phyloP scores from a whole-genome alignment of 2,113 vertebrate species.

The Morphnarchus princeps region DNA sequence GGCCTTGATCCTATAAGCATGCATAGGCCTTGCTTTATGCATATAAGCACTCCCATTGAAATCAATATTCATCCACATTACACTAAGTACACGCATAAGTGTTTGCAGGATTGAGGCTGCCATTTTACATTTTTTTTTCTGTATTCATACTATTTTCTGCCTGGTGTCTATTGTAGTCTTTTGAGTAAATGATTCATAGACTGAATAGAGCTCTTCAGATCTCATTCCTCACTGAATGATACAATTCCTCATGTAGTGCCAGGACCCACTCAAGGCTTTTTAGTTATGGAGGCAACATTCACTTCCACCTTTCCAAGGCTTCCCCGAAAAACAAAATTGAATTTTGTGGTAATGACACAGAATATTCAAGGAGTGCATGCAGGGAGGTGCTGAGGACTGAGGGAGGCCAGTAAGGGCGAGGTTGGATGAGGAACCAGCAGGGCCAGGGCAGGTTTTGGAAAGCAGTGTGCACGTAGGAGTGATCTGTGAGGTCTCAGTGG shows the following conservation, averaged over 20 bases:
- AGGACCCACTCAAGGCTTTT: constrained; percentile 34
- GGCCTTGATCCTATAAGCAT: constrained; percentile 51
- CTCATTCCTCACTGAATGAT: constrained; percentile 15
- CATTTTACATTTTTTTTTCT: neutral
- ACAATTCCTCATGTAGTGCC: constrained; percentile 2
- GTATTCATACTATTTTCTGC: constrained; percentile 34
- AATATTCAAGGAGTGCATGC: neutral
- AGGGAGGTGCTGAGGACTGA: neutral
- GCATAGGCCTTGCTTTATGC: constrained; percentile 29
- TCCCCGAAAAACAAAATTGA: neutral
- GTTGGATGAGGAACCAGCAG: neutral
- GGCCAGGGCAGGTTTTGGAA: neutral
- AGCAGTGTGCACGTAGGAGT: neutral
- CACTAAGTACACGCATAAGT: constrained; percentile 19
- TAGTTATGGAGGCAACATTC: neutral
- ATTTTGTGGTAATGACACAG: neutral
- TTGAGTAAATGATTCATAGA: constrained; percentile 22
- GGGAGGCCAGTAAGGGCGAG: neutral
- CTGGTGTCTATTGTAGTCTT: constrained; percentile 23
- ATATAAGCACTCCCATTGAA: constrained; percentile 44
- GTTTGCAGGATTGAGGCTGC: constrained; percentile 11
- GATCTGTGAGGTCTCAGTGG: neutral
- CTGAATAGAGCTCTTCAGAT: constrained; percentile 42
- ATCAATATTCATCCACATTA: constrained; percentile 53
- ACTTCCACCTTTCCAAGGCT: neutral